Base-by-base conservation (phyloP, 2,797 vertebrate species). In the Pogonophryne albipinna region DNA sequence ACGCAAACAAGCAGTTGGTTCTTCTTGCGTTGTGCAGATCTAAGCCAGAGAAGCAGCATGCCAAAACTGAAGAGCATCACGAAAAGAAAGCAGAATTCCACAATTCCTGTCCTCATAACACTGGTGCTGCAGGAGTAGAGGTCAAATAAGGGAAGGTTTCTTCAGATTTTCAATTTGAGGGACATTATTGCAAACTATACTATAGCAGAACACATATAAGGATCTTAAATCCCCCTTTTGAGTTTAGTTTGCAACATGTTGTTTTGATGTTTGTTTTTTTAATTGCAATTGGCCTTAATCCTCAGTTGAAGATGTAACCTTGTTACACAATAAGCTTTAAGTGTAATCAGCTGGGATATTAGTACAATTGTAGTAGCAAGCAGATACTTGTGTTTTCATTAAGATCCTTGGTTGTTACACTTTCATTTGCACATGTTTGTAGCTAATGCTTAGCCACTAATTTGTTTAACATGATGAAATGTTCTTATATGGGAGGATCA, bases 41-140 rank as follows among this genome's bases (percentile, higher is more conserved):
- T 67, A 20, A 44, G 66, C 31, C 15, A 59, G 19, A 50, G 44
- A 50, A 66, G 60, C 60, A 63, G 15, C 50, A 66, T 13, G 49
- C 17, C 27, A 70, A 12, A 3, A 55, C 20, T 44, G 64, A 20
- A 65, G 57, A 72, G 31, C 16, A 9, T 34, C 17, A 50, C 53
- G 41, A 53, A 9, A 66, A 9, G 3, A 14, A 3, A 42, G 63
- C n/a, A 62, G 34, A 46, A 55, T 38, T 53, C 20, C 56, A 41
- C 49, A 47, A 62, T 79, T 83, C 71, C 76, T 60, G 62, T 76
- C 65, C 52, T 76, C 66, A 42, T 17, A 63, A 61, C 57, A 17
- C 67, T 52, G 58, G 13, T 53, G 65, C 71, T 51, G 74, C 56
- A 66, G 66, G 19, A 58, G 19, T 0, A 75, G 59, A 74, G 74